phyloP scores from a whole-genome alignment of 2,113 vertebrate species.

The Benitochromis conjunctus region DNA sequence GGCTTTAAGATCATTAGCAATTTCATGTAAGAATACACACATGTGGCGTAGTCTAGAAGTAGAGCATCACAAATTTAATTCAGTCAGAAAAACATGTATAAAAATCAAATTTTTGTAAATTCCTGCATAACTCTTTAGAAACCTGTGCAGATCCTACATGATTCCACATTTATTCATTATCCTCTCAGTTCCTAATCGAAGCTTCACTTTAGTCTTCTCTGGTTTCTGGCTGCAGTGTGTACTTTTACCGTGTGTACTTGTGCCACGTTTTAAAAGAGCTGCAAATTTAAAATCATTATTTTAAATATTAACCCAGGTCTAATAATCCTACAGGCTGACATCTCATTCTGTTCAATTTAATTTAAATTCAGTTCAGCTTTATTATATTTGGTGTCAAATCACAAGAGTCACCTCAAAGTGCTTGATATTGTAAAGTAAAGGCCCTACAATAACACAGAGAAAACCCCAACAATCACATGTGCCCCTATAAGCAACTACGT shows the following conservation, averaged over 20 bases:
- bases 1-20: not conserved
- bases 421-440: too few relatives aligned
- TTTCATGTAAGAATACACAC: not conserved
- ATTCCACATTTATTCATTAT: accelerated
- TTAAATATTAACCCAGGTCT: not conserved
- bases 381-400: not conserved
- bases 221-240: not conserved
- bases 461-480: too few relatives aligned
- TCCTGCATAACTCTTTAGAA: not conserved
- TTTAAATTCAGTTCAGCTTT: not conserved
- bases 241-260: not conserved
- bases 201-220: not conserved
- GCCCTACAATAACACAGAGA: too few relatives aligned
- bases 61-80: not conserved
- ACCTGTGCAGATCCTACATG: not conserved
- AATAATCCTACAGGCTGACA: accelerated
- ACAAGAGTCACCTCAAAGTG: too few relatives aligned
- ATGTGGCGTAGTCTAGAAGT: not conserved
- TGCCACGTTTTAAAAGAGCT: not conserved
- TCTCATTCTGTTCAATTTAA: not conserved
- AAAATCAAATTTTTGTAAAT: not conserved
- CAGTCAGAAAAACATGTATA: not conserved
- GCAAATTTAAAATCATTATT: not conserved
- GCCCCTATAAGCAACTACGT: too few relatives aligned
- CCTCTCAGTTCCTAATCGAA: accelerated